phyloP scores from a whole-genome alignment of 2,888 invertebrate species.

The Phortica magna region DNA sequence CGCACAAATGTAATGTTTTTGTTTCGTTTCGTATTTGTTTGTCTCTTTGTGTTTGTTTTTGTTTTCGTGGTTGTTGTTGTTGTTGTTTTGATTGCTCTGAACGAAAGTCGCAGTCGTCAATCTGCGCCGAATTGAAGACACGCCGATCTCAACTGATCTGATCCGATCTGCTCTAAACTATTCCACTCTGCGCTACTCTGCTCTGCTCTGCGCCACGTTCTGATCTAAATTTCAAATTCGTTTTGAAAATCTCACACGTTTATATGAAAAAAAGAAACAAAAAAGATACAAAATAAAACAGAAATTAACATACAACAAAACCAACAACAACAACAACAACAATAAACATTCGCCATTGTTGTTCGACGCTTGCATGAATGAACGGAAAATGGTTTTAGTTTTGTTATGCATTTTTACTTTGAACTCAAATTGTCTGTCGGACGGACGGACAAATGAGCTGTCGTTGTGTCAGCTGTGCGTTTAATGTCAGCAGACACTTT shows the following conservation, averaged over 20 bases:
- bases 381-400: not conserved
- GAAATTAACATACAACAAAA: slow-evolving; percentile 21
- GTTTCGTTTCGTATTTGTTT: slow-evolving; percentile 56
- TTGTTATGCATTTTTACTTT: not conserved
- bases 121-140: not conserved
- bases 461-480: no score
- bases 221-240: slow-evolving; percentile 63
- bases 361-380: slow-evolving; percentile 10
- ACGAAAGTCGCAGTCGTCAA: not conserved
- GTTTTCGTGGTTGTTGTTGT: not conserved
- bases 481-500: no score
- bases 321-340: not conserved
- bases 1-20: slow-evolving; percentile 15
- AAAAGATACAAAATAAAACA: not conserved
- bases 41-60: not conserved
- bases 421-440: not conserved
- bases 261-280: slow-evolving; percentile 60
- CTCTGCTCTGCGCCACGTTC: slow-evolving; percentile 32
- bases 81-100: slow-evolving; percentile 10
- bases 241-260: slow-evolving; percentile 70
- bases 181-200: not conserved
- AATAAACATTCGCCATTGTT: not conserved
- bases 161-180: not conserved
- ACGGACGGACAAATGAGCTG: no score
- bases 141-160: slow-evolving; percentile 8